phyloP scores from a whole-genome alignment of 2,113 vertebrate species.

The Esox niger region DNA sequence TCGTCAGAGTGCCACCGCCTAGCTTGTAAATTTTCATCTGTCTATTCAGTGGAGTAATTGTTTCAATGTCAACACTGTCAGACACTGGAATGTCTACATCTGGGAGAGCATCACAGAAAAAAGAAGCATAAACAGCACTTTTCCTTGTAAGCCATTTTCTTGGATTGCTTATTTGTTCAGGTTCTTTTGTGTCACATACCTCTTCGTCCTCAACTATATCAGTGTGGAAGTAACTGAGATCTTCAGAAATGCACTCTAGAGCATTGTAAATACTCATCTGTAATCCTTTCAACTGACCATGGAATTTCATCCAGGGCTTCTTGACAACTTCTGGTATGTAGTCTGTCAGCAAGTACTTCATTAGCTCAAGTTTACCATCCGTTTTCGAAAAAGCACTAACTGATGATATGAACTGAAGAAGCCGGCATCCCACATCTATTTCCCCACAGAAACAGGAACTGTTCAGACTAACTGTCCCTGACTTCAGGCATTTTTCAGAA shows the following conservation, averaged over 20 bases:
- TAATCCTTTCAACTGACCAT: conserved; percentile 60
- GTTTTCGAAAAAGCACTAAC: conserved; percentile 45
- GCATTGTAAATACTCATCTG: conserved; percentile 54
- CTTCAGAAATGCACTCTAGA: conserved; percentile 74
- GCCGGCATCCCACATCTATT: conserved; percentile 69
- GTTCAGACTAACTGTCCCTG: conserved; percentile 58
- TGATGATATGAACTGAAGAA: conserved; percentile 61
- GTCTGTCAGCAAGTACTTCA: conserved; percentile 65
- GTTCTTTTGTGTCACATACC: conserved; percentile 19
- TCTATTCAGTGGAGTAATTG: conserved; percentile 41
- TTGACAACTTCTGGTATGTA: conserved; percentile 62
- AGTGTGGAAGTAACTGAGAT: conserved; percentile 71
- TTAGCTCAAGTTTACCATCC: conserved; percentile 51
- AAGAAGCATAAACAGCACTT: conserved; percentile 52
- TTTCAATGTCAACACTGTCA: fast-evolving
- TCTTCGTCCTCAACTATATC: conserved; percentile 58
- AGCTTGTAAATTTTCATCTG: conserved; percentile 53
- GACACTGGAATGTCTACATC: not conserved
- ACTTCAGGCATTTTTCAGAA: conserved; percentile 59
- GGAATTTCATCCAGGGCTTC: conserved; percentile 58
- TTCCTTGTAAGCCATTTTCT: conserved; percentile 62
- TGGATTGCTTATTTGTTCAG: conserved; percentile 60
- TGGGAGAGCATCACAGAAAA: conserved; percentile 45
- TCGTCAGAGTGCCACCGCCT: conserved; percentile 67
- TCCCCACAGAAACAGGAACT: conserved; percentile 68